Evolutionary conservation across 2,888 invertebrate genomes (phyloP), one percentile per base, ranked within the genome.

Genomic region (Petrolisthes manimaculis): DNA sequence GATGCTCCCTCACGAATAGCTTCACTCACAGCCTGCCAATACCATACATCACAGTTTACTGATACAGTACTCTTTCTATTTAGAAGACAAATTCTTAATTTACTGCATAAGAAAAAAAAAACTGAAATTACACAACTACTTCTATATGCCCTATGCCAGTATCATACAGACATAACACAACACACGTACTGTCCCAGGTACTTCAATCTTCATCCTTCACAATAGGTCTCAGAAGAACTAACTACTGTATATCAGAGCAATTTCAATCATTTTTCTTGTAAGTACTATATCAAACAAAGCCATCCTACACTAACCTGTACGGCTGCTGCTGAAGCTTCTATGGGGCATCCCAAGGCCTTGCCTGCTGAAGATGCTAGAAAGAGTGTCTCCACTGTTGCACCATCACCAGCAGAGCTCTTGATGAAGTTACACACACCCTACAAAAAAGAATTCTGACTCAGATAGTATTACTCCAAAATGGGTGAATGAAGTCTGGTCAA

Each of bases 281-380:
- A 21, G 24, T 61, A 37, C 37, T 51, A 54, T 21, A 8, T n/a
- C 54, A 18, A 37, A 61, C 55, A 1, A 67, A n/a, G 4, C n/a
- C 24, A 86, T 37, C 37, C 53, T 9, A 37, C 3, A 91, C 88
- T 89, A 91, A 93, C 94, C 93, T 93, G 94, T 8, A 94, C 93
- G 0, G 93, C 92, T 12, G 94, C 92, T 18, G 94, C 92, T 9
- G 95, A 94, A 12, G 94, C 93, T 14, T 95, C 92, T 14, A 93
- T 94, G 90, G 95, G 95, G 87, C 94, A 94, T 3, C 94, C 94
- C 2, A 96, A 92, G 53, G 94, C 94, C 89, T 94, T 94, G 92
- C 95, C 95, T 4, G 95, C 94, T 84, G 95, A 95, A 12, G 95
- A 94, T 3, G 96, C 94, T 92, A 96, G 95, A 92, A 95, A 97